A percentile compares a stretch with the other conserved stretches of the same genome.
These are phyloP conservation scores for Xestobium rufovillosum DNA, from an alignment of 2,888 invertebrate genomes.

Conservation along the genomic window DNA sequence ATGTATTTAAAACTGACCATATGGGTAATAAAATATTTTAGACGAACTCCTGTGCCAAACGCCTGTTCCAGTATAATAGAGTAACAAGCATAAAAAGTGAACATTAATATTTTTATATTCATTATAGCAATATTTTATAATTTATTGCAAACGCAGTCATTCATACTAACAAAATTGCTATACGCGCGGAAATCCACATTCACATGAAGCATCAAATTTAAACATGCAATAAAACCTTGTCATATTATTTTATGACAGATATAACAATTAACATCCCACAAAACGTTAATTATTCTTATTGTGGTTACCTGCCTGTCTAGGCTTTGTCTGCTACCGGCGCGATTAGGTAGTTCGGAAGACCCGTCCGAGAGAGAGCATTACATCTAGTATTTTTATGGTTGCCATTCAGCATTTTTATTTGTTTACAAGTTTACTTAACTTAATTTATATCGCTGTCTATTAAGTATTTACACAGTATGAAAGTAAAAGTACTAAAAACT, in stretches of 20 bases:
- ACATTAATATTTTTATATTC: no score
- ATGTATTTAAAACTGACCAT: no score
- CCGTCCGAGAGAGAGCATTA: conserved; percentile 10
- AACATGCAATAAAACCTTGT: conserved; percentile 36
- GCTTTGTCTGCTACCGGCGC: conserved; percentile 23
- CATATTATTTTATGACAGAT: conserved; percentile 36
- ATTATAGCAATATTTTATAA: no score
- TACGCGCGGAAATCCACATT: no score
- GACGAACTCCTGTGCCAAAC: no score
- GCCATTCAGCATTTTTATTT: conserved; percentile 39
- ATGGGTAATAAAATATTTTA: no score
- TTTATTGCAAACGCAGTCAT: no score
- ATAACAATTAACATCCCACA: conserved; percentile 37
- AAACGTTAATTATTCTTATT: conserved; percentile 36
- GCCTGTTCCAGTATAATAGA: no score
- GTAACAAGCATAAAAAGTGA: no score
- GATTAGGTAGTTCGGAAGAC: no score
- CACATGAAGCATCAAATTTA: conserved; percentile 29
- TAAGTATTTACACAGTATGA: conserved; percentile 41
- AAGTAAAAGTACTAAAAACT: conserved; percentile 42
- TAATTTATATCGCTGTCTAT: conserved; percentile 39
- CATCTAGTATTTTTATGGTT: conserved; percentile 33
- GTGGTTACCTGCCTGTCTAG: conserved; percentile 28
- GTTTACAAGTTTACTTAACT: conserved; percentile 41
- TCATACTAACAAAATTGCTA: no score